These are phyloP conservation scores for Dryobates pubescens DNA, from an alignment of 2,797 vertebrate species.

Conservation along the genomic window DNA sequence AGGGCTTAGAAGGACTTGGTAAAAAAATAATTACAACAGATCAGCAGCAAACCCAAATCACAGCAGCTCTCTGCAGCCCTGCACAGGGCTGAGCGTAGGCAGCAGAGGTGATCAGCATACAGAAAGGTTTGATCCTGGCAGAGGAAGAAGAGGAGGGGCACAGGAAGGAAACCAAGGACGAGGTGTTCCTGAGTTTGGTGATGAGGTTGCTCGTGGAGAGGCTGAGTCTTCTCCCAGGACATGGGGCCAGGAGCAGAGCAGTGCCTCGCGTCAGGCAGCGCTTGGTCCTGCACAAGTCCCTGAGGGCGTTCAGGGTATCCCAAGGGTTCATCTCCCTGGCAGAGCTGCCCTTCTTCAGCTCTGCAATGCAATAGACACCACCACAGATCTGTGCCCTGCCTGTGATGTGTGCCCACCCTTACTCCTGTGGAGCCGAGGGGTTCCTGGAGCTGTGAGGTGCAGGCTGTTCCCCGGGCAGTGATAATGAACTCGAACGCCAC, in stretches of 20 bases:
- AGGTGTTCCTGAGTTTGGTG: neutral
- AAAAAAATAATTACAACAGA: slow-evolving; percentile 43
- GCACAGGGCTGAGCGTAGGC: neutral
- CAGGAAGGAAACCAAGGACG: neutral
- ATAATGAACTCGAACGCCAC: accelerated
- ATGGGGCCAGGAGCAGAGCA: neutral
- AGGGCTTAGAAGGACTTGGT: slow-evolving; percentile 63
- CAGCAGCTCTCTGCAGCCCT: neutral
- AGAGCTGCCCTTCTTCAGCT: neutral
- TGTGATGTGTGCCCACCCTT: neutral
- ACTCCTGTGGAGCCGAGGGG: no score
- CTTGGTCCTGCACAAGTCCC: neutral
- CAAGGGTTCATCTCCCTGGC: neutral
- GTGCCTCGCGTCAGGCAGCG: neutral
- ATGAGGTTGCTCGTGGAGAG: neutral
- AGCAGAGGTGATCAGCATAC: neutral
- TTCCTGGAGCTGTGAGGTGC: accelerated
- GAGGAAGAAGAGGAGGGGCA: slow-evolving; percentile 27
- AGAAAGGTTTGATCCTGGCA: neutral
- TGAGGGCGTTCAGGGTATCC: neutral
- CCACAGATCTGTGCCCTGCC: accelerated
- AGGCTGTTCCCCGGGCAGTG: neutral
- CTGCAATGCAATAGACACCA: neutral
- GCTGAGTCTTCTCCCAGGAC: neutral
- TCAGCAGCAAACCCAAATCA: neutral